Evolutionary conservation across 2,888 invertebrate species (phyloP), one percentile per base, ranked within the genome.

Genomic region (Eilema depressum): DNA sequence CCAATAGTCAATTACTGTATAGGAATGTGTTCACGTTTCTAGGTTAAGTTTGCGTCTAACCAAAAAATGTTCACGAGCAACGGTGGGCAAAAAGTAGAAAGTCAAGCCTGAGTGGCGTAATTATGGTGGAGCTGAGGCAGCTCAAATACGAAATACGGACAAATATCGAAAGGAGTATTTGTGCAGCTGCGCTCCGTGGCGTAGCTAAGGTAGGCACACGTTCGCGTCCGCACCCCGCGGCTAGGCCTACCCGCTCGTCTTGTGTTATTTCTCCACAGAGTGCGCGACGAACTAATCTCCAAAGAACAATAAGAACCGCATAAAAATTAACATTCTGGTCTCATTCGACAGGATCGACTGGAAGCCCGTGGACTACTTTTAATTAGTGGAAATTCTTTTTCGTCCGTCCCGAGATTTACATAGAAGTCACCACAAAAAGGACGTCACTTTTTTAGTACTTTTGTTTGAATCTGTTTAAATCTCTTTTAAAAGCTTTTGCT

Each of bases 381-480:
- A 93, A 93, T 93, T 92, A 92, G 91, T 86, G 88, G 82, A 88
- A 90, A 89, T 89, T 88, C 86, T 91, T 91, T 91, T 90, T 88
- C 84, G 88, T 88, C 87, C 85, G 86, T 83, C 83, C 86, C 86
- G 89, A 89, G 89, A 92, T 93, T 93, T 92, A 92, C 91, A 92
- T 93, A 90, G 89, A 92, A 92, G 91, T 93, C 88, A 91, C 92
- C 92, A 89, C 91, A 93, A 92, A 92, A 93, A 91, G 87, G 89
- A 92, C 88, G 90, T 91, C 88, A 91, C 86, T 91, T 91, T 92
- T 92, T 91, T 86, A 87, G 90, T 91, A 92, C 90, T 92, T 92
- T 92, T 91, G 91, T 92, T 92, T 89, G 89, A 92, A 92, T 92
- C 90, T 91, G 88, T 92, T 93, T 92, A 91, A 92, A 91, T 91